phyloP scores from a whole-genome alignment of 2,888 invertebrate species.

The Melanchra persicariae region DNA sequence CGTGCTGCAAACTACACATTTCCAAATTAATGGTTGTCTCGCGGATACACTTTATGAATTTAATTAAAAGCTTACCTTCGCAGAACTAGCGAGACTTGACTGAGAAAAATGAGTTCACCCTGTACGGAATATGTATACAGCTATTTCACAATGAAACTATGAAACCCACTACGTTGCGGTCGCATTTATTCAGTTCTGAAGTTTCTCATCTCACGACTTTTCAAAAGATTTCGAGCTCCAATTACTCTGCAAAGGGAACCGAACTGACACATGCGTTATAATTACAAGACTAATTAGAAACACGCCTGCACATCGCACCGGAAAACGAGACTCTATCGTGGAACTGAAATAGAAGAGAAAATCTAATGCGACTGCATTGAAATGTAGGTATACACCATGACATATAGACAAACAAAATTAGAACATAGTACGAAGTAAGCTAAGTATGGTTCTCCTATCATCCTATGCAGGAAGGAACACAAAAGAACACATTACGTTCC shows the following conservation, averaged over 20 bases:
- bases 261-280: constrained; percentile 55
- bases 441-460: neutral
- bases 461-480: neutral
- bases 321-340: constrained; percentile 21
- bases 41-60: constrained; percentile 25
- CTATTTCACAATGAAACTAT: constrained; percentile 18
- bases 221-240: constrained; percentile 54
- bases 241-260: constrained; percentile 48
- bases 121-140: constrained; percentile 13
- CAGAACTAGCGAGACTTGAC: constrained; percentile 26
- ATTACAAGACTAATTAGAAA: constrained; percentile 54
- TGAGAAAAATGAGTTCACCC: constrained; percentile 38
- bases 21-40: constrained; percentile 13
- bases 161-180: constrained; percentile 14
- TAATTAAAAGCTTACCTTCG: constrained; percentile 52
- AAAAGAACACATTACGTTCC: neutral
- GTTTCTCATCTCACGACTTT: constrained; percentile 39
- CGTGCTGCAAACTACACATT: neutral
- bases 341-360: constrained; percentile 6
- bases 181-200: constrained; percentile 38
- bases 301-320: constrained; percentile 14
- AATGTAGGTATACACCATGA: neutral
- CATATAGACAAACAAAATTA: neutral
- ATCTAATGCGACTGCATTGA: constrained; percentile 25
- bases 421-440: neutral